Conservation (phyloP, 2,797 vertebrate species). For the Pseudochirops corinnae region DNA sequence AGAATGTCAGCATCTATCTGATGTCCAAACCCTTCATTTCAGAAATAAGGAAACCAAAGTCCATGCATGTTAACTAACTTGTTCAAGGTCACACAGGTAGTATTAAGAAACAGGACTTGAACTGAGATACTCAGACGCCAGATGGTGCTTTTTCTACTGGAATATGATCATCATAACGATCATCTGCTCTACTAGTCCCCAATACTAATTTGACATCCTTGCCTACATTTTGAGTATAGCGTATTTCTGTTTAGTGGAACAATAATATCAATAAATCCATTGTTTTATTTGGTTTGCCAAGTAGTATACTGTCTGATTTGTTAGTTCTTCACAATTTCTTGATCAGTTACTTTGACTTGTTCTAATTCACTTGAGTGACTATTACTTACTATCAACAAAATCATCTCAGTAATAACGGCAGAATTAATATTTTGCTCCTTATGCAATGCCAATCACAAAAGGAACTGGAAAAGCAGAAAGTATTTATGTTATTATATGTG, state of each 20-base stretch:
- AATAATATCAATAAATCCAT: not conserved
- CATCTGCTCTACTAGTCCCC: fast-evolving
- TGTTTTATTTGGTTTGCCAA: not conserved
- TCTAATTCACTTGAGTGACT: not conserved
- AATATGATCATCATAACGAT: not conserved
- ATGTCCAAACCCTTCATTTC: not conserved
- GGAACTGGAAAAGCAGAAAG: not conserved
- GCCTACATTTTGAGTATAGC: fast-evolving
- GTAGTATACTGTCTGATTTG: fast-evolving
- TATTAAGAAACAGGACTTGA: not conserved
- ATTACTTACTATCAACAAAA: not conserved
- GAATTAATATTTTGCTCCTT: not conserved
- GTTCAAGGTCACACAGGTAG: not conserved
- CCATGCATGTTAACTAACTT: not conserved
- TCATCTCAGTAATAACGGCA: not conserved
- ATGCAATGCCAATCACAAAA: not conserved
- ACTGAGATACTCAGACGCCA: not conserved
- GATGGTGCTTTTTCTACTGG: not conserved
- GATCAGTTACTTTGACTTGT: not conserved
- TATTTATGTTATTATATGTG: not conserved
- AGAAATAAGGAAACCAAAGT: not conserved
- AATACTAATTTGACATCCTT: not conserved
- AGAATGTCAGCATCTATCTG: not conserved
- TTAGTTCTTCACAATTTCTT: not conserved
- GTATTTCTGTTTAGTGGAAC: not conserved